Evolutionary conservation across 2,888 invertebrate species (phyloP), one percentile per base, ranked within the genome.

Genomic region (Muscina levida): DNA sequence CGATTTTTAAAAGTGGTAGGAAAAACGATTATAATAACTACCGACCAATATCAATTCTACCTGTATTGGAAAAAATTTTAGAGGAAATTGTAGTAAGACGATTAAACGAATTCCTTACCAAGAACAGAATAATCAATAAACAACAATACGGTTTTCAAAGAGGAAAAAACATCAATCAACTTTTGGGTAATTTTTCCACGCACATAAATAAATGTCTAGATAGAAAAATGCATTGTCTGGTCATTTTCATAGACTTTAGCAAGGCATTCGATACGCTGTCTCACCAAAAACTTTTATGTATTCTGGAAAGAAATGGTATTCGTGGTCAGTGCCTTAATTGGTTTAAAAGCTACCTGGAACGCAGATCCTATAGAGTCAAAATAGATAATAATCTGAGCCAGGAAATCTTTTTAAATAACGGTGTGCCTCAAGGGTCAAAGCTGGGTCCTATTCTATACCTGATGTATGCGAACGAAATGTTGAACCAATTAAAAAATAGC

Each of bases 381-480:
- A 15, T 57, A 2, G 57, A 57, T 1, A 57, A 57, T 1, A 31
- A 31, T 31, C 8, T 31, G 48, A 72, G 66, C 44, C 5, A 22
- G 0, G 39, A 66, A 46, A 24, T 26, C 2, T 6, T 56, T 1
- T 22, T 42, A 24, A 24, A 22, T 1, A 48, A 39, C 44, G 78
- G 70, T 10, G 42, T 11, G 39, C 68, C 1, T 39, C 22, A 53
- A 31, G 31, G 31, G 8, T 31, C 31, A 31, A 31, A 31, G 8
- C 8, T 31, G 8, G 53, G 68, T 1, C 68, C 68, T 13, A 68
- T 68, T 4, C 53, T 53, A 1, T 53, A 68, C 24, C 19, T 70
- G n/a, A 68, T 68, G 8, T 53, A 68, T 13, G 53, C 42, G 1
- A 68, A 68, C 19, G 53, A 68, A 3, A 22, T 68, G 39, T 13